These are phyloP conservation scores for Synergus gifuensis DNA, from an alignment of 2,888 invertebrate genomes.

Conservation along the genomic window DNA sequence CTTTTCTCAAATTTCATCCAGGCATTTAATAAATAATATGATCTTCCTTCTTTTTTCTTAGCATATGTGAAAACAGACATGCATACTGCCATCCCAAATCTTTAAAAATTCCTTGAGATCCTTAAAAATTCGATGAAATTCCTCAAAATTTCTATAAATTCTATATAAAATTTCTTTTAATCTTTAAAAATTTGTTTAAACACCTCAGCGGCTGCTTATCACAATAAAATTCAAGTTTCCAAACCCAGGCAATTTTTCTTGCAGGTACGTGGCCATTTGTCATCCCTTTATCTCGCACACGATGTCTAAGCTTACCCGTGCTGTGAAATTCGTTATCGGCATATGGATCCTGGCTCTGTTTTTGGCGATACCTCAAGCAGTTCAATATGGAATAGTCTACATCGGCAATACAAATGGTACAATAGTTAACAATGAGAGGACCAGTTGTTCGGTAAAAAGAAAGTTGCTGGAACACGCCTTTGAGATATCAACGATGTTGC, in stretches of 20 bases:
- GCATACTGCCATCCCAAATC: background rate
- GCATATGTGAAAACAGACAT: background rate
- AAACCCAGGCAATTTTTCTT: constrained; percentile 2
- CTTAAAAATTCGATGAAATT: background rate
- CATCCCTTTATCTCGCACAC: constrained; percentile 89
- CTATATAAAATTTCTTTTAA: too few relatives aligned
- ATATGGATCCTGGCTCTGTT: constrained; percentile 90
- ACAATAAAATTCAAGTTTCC: background rate
- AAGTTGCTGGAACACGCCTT: constrained; percentile 85
- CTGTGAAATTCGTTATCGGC: constrained; percentile 84
- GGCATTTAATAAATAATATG: background rate
- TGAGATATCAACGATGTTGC: constrained; percentile 88
- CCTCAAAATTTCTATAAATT: too few relatives aligned
- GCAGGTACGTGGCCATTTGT: constrained; percentile 70
- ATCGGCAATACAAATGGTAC: constrained; percentile 74
- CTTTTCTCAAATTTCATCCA: background rate
- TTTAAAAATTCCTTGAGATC: background rate
- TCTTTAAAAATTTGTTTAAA: too few relatives aligned
- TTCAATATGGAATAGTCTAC: constrained; percentile 87
- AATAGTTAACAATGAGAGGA: constrained; percentile 77
- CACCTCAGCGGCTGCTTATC: background rate
- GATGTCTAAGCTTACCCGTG: constrained; percentile 90
- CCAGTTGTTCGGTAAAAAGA: constrained; percentile 82
- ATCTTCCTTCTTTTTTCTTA: background rate
- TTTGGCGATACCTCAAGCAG: constrained; percentile 87